Conservation (phyloP, 2,888 invertebrate genomes). For the Drosophila meridionalis region DNA sequence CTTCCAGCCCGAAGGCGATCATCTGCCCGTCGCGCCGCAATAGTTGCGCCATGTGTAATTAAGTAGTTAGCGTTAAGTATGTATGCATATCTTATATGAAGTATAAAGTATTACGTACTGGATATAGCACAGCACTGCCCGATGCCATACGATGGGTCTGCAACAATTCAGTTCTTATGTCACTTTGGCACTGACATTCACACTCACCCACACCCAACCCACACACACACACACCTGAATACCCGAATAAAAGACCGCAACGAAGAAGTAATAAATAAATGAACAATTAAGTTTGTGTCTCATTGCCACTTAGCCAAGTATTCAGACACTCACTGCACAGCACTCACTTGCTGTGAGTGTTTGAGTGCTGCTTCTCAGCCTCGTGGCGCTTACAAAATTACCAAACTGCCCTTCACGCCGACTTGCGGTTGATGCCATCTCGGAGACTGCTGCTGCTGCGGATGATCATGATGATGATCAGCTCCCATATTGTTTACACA, state of each 20-base stretch:
- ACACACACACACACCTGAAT: slow-evolving; percentile 14
- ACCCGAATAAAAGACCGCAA: slow-evolving; percentile 19
- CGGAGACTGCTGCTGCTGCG: slow-evolving; percentile 24
- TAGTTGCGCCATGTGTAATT: slow-evolving; percentile 48
- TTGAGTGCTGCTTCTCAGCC: slow-evolving; percentile 65
- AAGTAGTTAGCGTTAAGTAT: slow-evolving; percentile 55
- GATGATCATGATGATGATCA: slow-evolving; percentile 30
- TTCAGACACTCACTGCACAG: slow-evolving; percentile 29
- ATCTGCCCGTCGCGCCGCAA: slow-evolving; percentile 87
- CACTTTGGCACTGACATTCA: slow-evolving; percentile 44
- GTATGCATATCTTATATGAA: slow-evolving; percentile 37
- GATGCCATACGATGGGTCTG: slow-evolving; percentile 60
- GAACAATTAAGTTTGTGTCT: slow-evolving; percentile 67
- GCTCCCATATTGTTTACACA: slow-evolving; percentile 58
- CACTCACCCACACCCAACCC: slow-evolving; percentile 13
- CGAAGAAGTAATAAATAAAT: slow-evolving; percentile 54
- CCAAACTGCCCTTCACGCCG: slow-evolving; percentile 75
- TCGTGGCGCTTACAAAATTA: slow-evolving; percentile 76
- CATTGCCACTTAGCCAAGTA: slow-evolving; percentile 56
- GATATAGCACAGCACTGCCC: slow-evolving; percentile 58
- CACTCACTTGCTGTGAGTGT: slow-evolving; percentile 30
- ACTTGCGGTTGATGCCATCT: slow-evolving; percentile 48
- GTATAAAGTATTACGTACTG: slow-evolving; percentile 73
- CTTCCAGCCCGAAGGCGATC: slow-evolving; percentile 89
- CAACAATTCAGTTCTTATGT: slow-evolving; percentile 38